These are phyloP conservation scores for Seriola rivoliana DNA, from an alignment of 2,113 vertebrate genomes.

Conservation along the genomic window DNA sequence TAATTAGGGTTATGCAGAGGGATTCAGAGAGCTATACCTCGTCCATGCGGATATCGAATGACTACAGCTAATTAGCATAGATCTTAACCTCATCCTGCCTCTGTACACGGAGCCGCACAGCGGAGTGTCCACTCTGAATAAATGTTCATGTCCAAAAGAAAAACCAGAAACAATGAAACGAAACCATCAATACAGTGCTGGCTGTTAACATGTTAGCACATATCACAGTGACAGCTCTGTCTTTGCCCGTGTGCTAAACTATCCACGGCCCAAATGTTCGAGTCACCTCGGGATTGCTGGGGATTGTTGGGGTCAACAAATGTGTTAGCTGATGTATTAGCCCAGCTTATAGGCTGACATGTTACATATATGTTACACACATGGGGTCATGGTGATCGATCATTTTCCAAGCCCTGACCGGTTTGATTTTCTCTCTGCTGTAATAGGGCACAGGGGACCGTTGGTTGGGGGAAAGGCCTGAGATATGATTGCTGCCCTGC, in stretches of 20 bases:
- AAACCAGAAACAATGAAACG: neutral
- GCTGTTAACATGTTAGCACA: neutral
- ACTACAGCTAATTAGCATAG: constrained; percentile 69
- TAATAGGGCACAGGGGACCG: constrained; percentile 74
- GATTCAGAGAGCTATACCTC: constrained; percentile 45
- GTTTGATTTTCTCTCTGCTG: constrained; percentile 68
- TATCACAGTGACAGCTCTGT: constrained; percentile 29
- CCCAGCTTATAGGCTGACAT: constrained; percentile 71
- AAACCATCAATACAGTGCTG: constrained; percentile 35
- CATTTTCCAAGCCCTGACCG: constrained; percentile 52
- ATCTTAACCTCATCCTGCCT: constrained; percentile 59
- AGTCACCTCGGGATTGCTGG: constrained; percentile 46
- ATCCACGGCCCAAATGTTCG: constrained; percentile 31
- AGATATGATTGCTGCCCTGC: constrained; percentile 55
- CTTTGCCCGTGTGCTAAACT: constrained; percentile 17
- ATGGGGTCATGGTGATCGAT: constrained; percentile 71
- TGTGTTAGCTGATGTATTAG: constrained; percentile 75
- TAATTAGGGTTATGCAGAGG: constrained; percentile 69
- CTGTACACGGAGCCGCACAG: constrained; percentile 34
- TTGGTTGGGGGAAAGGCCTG: neutral
- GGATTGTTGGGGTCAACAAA: constrained; percentile 70
- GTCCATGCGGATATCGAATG: constrained; percentile 36
- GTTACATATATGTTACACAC: constrained; percentile 72
- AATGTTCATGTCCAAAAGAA: neutral
- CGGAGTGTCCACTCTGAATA: no score